Percentiles rank a stretch among this genome's conserved stretches.
Conservation (phyloP, 1,140 invertebrate genomes). For the Mylabris phalerata region DNA sequence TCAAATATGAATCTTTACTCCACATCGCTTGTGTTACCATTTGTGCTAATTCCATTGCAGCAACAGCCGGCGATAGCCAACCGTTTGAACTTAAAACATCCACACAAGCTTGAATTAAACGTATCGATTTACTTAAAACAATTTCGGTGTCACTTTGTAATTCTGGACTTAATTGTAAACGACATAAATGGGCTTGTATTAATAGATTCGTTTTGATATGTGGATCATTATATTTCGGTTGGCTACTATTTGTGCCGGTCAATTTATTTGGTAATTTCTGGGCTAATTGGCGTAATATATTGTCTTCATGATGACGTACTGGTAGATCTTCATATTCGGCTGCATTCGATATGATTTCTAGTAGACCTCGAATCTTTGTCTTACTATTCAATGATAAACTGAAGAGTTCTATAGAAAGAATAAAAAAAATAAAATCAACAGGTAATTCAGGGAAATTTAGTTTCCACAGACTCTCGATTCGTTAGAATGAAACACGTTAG, state of each 20-base stretch:
- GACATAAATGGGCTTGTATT: conserved; percentile 91
- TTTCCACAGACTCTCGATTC: no score
- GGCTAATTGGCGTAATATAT: conserved; percentile 74
- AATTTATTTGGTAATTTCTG: conserved; percentile 74
- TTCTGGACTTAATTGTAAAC: conserved; percentile 90
- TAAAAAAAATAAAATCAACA: not conserved
- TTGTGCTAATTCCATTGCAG: conserved; percentile 98
- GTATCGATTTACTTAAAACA: conserved; percentile 79
- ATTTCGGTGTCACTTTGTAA: conserved; percentile 93
- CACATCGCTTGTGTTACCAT: conserved; percentile 99
- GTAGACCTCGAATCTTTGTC: conserved; percentile 92
- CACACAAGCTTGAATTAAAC: conserved; percentile 96
- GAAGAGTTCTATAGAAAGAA: conserved; percentile 73
- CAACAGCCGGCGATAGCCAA: conserved; percentile 95
- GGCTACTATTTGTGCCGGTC: conserved; percentile 48
- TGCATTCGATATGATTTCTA: conserved; percentile 97
- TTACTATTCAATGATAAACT: conserved; percentile 94
- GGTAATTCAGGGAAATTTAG: not conserved
- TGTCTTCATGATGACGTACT: conserved; percentile 92
- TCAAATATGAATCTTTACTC: conserved; percentile 96
- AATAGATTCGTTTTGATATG: conserved; percentile 96
- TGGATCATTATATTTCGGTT: conserved; percentile 80
- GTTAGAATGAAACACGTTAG: no score
- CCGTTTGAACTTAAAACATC: conserved; percentile 97
- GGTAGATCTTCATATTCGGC: conserved; percentile 94